Evolutionary conservation across 2,888 invertebrate species (phyloP).

Genomic region (Orchestes rusci): DNA sequence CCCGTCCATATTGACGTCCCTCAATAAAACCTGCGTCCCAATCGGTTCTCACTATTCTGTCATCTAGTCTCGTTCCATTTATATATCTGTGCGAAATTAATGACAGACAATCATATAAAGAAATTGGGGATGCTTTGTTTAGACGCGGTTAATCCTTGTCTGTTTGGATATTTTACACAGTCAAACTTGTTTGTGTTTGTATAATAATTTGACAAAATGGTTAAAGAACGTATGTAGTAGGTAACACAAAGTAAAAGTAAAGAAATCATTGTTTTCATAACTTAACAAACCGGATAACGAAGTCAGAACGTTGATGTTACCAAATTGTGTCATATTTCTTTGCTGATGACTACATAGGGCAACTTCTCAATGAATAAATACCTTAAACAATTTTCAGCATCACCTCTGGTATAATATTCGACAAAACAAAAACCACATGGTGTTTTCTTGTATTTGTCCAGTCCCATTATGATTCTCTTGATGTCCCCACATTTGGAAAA

Average conservation of each 20-base stretch:
- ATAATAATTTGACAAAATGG: no score
- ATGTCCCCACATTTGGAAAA: slow-evolving; percentile 96
- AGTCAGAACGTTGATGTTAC: no score
- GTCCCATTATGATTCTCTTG: slow-evolving; percentile 90
- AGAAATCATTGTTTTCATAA: background rate
- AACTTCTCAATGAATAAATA: slow-evolving; percentile 35
- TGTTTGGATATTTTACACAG: no score
- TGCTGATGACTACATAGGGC: background rate
- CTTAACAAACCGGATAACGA: background rate
- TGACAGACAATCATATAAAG: no score
- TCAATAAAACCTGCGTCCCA: slow-evolving; percentile 99
- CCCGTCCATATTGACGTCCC: slow-evolving; percentile 96
- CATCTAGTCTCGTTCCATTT: slow-evolving; percentile 94
- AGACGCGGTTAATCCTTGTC: no score
- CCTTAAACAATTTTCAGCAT: slow-evolving; percentile 77
- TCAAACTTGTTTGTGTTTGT: no score
- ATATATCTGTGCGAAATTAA: no score
- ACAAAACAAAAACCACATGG: slow-evolving; percentile 99
- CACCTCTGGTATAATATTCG: slow-evolving; percentile 75
- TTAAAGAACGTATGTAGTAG: no score
- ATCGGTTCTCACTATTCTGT: slow-evolving; percentile 93
- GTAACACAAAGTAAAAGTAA: slow-evolving; percentile 1
- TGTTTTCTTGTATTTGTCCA: slow-evolving; percentile 96
- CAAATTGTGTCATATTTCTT: background rate
- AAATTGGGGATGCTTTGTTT: no score